Base-by-base conservation (phyloP, 2,113 vertebrate genomes). In the Athene cunicularia region DNA sequence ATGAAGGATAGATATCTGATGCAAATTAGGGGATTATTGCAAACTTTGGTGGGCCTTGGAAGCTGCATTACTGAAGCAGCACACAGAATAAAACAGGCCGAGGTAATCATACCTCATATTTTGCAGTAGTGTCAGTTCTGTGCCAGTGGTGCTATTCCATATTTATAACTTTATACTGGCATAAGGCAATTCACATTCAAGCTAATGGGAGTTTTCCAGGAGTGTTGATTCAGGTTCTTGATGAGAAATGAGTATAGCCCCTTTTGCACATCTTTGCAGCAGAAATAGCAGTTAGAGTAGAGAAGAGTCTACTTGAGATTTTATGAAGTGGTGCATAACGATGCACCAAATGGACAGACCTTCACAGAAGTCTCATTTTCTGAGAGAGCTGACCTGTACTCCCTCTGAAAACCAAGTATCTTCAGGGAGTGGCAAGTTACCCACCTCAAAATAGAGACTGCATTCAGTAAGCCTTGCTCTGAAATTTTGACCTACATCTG, bases 301-400 rank as follows among this genome's bases (percentile, higher is more conserved):
- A 80, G 80, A 59, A 71, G 83, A 89, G 64, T 43, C 73, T 91
- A 45, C 70, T 85, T 76, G 77, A 95, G 85, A 43, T 80, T 90
- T 96, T 94, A 95, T 90, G 77, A 95, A 95, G 93, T 95, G 80
- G 67, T 94, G 53, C 53, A 62, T 95, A 92, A 93, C 87, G 80
- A 92, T 94, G 77, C 49, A 75, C 35, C 73, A 83, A 92, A 88
- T 50, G 72, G 93, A 74, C 45, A 89, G 72, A 59, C 41, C 55
- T 86, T 55, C 87, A 74, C 0, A 55, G 63, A 70, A 93, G 63
- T 74, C 52, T 89, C 68, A 87, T 95, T 92, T 92, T 82, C 80
- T 50, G 10, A 47, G n/a, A 66, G 9, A 73, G 12, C 53, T 95
- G 74, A 73, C 77, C 73, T 70, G 5, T 58, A 56, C 45, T 62